Percentiles rank a stretch among this genome's conserved stretches.
These are phyloP conservation scores for Horisme vitalbata DNA, from an alignment of 2,888 invertebrate genomes.

Conservation along the genomic window DNA sequence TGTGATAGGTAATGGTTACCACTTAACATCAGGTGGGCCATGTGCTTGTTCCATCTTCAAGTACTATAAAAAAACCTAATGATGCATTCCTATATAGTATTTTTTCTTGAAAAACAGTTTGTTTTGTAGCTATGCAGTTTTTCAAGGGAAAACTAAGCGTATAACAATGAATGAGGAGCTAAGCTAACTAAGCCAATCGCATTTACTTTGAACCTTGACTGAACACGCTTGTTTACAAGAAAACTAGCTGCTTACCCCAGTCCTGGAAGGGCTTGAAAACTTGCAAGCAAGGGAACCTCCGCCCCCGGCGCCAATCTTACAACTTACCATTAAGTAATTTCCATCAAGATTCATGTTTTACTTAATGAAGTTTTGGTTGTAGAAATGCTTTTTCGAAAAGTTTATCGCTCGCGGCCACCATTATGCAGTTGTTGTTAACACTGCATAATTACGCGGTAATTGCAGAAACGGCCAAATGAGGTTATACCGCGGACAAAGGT, in stretches of 20 bases:
- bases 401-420: conserved; percentile 27
- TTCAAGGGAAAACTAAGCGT: no score
- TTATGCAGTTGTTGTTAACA: conserved; percentile 20
- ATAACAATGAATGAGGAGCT: no score
- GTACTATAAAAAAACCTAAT: no score
- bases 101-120: no score
- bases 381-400: conserved; percentile 39
- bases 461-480: conserved; percentile 15
- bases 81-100: no score
- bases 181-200: no score
- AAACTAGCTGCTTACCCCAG: not conserved
- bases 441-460: conserved; percentile 22
- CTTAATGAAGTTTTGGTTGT: conserved; percentile 48
- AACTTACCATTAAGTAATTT: conserved; percentile 68
- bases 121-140: no score
- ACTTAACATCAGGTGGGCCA: no score
- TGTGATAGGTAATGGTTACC: no score
- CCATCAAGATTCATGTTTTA: conserved; percentile 64
- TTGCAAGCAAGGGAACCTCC: conserved; percentile 32
- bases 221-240: not conserved
- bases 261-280: conserved; percentile 32
- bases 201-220: no score
- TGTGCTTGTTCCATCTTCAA: no score
- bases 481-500: conserved; percentile 7
- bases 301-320: conserved; percentile 59